phyloP scores from a whole-genome alignment of 2,797 vertebrate species.

The Phalloptychus januarius region DNA sequence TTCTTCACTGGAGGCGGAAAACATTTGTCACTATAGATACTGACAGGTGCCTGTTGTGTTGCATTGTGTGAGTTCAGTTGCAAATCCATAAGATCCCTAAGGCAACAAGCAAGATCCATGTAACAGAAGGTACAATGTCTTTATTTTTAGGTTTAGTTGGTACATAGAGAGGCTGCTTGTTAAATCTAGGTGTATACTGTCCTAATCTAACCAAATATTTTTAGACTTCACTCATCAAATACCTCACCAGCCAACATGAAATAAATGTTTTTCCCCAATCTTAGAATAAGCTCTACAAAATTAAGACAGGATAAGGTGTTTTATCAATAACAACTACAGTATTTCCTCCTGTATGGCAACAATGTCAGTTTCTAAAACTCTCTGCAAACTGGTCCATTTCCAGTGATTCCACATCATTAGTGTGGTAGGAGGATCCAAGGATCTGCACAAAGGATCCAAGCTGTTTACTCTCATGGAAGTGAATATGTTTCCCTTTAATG shows the following conservation, averaged over 20 bases:
- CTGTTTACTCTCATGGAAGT: slow-evolving; percentile 5
- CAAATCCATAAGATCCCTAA: slow-evolving; percentile 33
- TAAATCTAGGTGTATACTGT: not conserved
- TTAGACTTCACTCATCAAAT: not conserved
- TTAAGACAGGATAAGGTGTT: not conserved
- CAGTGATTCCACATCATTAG: slow-evolving; percentile 30
- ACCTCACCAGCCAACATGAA: not conserved
- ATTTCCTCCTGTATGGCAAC: slow-evolving; percentile 19
- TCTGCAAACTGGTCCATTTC: slow-evolving; percentile 16
- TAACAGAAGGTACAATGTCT: slow-evolving; percentile 18
- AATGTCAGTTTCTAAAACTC: slow-evolving; percentile 27
- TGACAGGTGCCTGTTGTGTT: slow-evolving; percentile 56
- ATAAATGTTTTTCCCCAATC: not conserved
- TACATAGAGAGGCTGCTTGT: not conserved
- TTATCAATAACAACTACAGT: slow-evolving; percentile 13
- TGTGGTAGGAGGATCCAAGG: slow-evolving; percentile 25
- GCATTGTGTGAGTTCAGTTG: slow-evolving; percentile 47
- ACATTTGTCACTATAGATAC: slow-evolving; percentile 61
- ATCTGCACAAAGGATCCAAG: slow-evolving; percentile 38
- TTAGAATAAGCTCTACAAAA: slow-evolving; percentile 4
- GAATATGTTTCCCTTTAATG: slow-evolving; percentile 28
- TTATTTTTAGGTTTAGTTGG: slow-evolving; percentile 20
- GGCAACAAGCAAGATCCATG: slow-evolving; percentile 23
- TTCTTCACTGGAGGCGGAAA: slow-evolving; percentile 41
- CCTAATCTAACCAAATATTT: slow-evolving; percentile 1